Conservation (phyloP, 2,888 invertebrate genomes). For the Tenthredo amoena region DNA sequence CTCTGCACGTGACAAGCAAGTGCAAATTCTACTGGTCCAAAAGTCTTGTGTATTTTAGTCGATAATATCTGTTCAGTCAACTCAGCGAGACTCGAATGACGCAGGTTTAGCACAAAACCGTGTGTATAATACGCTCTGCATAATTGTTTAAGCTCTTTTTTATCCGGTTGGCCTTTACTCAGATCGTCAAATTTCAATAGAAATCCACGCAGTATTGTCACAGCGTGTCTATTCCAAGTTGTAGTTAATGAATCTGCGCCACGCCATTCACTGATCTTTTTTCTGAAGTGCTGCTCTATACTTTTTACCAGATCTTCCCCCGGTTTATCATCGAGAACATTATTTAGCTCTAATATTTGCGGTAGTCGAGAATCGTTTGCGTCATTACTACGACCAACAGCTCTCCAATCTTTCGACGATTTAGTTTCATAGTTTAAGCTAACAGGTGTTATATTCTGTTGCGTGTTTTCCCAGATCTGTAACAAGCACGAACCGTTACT, state of each 20-base stretch:
- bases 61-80: constrained; percentile 68
- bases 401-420: constrained; percentile 72
- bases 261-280: constrained; percentile 70
- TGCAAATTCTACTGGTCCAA: constrained; percentile 74
- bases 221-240: constrained; percentile 73
- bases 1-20: constrained; percentile 70
- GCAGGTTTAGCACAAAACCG: constrained; percentile 72
- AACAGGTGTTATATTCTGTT: constrained; percentile 67
- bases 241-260: constrained; percentile 69
- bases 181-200: constrained; percentile 64
- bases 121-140: constrained; percentile 73
- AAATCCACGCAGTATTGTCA: constrained; percentile 67
- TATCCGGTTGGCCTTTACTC: constrained; percentile 67
- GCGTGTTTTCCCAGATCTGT: constrained; percentile 75
- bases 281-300: constrained; percentile 69
- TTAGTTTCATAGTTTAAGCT: constrained; percentile 71
- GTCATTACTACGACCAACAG: constrained; percentile 61
- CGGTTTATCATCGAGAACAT: constrained; percentile 56
- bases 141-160: constrained; percentile 71
- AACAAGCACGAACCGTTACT: constrained; percentile 34
- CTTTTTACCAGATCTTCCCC: constrained; percentile 58
- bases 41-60: constrained; percentile 71
- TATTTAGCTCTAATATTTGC: constrained; percentile 68
- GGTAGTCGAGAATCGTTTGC: constrained; percentile 60
- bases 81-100: constrained; percentile 66